Evolutionary conservation across 2,113 vertebrate species (phyloP).

Genomic region (Labrus mixtus): DNA sequence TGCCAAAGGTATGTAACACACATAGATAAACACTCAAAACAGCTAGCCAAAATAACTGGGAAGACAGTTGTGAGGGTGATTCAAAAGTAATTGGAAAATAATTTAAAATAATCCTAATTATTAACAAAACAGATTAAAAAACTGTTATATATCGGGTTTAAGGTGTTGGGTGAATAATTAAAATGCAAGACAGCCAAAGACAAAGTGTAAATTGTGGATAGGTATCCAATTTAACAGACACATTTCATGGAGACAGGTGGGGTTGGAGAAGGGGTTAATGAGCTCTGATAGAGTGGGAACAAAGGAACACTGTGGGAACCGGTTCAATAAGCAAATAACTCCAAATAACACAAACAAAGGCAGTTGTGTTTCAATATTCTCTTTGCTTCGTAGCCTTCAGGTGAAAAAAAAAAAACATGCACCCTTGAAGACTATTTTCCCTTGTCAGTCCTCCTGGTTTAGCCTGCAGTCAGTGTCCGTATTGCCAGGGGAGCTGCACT

Average conservation of each 20-base stretch:
- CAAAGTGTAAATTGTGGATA: too few species aligned
- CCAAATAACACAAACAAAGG: conserved; percentile 16
- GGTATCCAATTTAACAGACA: too few species aligned
- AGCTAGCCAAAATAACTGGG: neutral
- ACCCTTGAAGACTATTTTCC: conserved; percentile 50
- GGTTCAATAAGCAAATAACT: conserved; percentile 11
- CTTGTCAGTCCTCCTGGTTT: conserved; percentile 53
- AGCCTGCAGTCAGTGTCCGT: conserved; percentile 63
- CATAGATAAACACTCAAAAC: too few species aligned
- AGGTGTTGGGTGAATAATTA: neutral
- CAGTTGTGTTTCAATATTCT: conserved; percentile 18
- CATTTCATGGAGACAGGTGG: neutral
- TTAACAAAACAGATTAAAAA: neutral
- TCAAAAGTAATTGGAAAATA: neutral
- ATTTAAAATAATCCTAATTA: neutral
- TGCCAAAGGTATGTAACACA: neutral
- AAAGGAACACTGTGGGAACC: neutral
- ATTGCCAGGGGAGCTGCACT: conserved; percentile 73
- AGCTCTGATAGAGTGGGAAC: neutral
- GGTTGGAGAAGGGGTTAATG: too few species aligned
- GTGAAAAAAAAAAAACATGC: conserved; percentile 19
- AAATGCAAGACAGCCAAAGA: too few species aligned
- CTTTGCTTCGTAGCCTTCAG: conserved; percentile 19
- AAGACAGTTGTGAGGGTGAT: neutral
- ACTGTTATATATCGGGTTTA: neutral